These are phyloP conservation scores for Andricus grossulariae DNA, from an alignment of 1,140 invertebrate genomes.

Conservation along the genomic window DNA sequence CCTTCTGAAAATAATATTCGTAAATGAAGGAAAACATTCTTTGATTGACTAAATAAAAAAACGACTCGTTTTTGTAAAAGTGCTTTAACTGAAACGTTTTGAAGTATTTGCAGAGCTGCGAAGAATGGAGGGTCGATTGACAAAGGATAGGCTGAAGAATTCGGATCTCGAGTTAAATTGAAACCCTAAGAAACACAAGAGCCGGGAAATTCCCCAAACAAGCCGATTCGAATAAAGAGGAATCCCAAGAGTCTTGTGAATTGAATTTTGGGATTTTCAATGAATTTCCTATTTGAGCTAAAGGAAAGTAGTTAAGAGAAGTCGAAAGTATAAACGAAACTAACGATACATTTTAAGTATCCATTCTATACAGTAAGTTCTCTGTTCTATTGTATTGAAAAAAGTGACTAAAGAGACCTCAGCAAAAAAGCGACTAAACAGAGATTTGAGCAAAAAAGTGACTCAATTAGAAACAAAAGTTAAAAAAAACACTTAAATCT, in stretches of 20 bases:
- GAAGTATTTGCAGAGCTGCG: not conserved
- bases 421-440: too few species aligned
- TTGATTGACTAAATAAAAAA: not conserved
- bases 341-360: too few species aligned
- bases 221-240: not conserved
- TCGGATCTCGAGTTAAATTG: not conserved
- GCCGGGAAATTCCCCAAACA: not conserved
- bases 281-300: not conserved
- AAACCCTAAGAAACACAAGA: slow-evolving; percentile 4
- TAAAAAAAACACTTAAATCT: not conserved
- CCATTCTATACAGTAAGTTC: too few species aligned
- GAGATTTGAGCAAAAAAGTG: too few species aligned
- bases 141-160: not conserved
- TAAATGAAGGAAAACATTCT: not conserved
- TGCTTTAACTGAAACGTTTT: not conserved
- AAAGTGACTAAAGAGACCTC: too few species aligned
- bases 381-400: too few species aligned
- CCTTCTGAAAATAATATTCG: too few species aligned
- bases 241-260: not conserved
- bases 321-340: not conserved
- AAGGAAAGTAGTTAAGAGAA: not conserved
- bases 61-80: not conserved
- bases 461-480: not conserved
- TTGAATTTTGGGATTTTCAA: not conserved
- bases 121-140: slow-evolving; percentile 6